Percentiles rank a stretch among this genome's conserved stretches.
phyloP scores from a whole-genome alignment of 2,888 invertebrate species.

The Agonopterix heracliana region DNA sequence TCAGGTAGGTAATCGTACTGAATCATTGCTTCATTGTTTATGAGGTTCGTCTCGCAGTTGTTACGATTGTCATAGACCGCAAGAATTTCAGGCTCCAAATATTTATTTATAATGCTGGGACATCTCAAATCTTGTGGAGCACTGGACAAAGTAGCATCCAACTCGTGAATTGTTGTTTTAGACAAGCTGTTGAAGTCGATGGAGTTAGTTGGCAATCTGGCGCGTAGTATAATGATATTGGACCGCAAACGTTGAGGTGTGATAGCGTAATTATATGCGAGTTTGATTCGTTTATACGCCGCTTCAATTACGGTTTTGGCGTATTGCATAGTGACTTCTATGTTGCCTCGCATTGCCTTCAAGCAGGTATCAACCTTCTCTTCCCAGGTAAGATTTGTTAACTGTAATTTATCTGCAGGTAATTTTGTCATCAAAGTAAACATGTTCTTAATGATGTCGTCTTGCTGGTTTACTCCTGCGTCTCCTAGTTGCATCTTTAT shows the following conservation, averaged over 20 bases:
- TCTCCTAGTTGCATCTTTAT: conserved; percentile 21
- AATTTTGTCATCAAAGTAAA: background rate
- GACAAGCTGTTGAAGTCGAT: background rate
- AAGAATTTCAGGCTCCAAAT: conserved; percentile 5
- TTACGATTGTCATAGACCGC: conserved; percentile 9
- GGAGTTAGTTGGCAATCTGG: background rate
- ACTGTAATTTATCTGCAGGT: background rate
- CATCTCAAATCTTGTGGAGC: conserved; percentile 8
- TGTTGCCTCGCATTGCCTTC: background rate
- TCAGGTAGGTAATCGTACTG: no score
- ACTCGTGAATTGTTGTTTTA: conserved; percentile 6
- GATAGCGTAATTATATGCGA: background rate
- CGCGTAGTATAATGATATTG: background rate
- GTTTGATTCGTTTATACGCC: background rate
- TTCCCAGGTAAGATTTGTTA: background rate
- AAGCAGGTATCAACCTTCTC: background rate
- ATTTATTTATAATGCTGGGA: conserved; percentile 10
- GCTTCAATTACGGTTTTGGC: background rate
- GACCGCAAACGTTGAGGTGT: background rate
- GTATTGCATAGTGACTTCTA: background rate
- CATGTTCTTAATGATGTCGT: background rate
- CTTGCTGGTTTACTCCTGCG: conserved; percentile 3
- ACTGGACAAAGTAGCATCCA: conserved; percentile 3
- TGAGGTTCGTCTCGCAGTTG: conserved; percentile 7
- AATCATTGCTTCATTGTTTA: background rate